A percentile compares a stretch with the other conserved stretches of the same genome.
These are phyloP conservation scores for Zoanthus sociatus DNA, from an alignment of 92 coral and sea anemone species.

Conservation along the genomic window DNA sequence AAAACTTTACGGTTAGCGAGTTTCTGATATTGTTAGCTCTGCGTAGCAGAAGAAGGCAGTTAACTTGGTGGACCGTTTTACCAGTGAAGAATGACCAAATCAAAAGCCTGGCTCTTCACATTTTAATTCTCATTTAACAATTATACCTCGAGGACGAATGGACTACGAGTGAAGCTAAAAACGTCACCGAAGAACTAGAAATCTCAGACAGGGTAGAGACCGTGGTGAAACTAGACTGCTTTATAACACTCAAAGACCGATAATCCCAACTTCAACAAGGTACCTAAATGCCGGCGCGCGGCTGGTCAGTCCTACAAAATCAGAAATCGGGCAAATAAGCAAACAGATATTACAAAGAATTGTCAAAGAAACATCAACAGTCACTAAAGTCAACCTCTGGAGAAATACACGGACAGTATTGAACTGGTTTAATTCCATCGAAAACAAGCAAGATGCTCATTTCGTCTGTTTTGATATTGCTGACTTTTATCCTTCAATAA, in stretches of 20 bases:
- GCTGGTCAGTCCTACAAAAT: slow-evolving; percentile 54
- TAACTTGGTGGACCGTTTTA: no score
- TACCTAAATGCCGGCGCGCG: slow-evolving; percentile 42
- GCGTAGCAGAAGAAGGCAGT: no score
- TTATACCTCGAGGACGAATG: no score
- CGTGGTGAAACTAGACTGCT: not conserved
- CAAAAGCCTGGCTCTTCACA: no score
- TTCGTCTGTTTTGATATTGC: slow-evolving; percentile 38
- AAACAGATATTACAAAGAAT: slow-evolving; percentile 39
- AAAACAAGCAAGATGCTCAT: slow-evolving; percentile 20
- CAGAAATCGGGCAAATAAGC: slow-evolving; percentile 56
- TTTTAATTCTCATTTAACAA: no score
- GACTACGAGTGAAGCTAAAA: no score
- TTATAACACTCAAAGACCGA: slow-evolving; percentile 56
- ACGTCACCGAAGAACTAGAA: no score
- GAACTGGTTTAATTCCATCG: slow-evolving; percentile 40
- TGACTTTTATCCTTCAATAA: no score
- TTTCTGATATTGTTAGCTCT: no score
- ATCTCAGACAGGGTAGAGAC: no score
- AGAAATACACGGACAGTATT: slow-evolving; percentile 52
- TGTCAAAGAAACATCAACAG: slow-evolving; percentile 19
- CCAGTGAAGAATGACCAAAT: no score
- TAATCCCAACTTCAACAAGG: slow-evolving; percentile 49
- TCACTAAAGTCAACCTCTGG: slow-evolving; percentile 44
- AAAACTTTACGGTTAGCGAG: no score